Conservation (phyloP, 2,113 vertebrate genomes). For the Merops nubicus region DNA sequence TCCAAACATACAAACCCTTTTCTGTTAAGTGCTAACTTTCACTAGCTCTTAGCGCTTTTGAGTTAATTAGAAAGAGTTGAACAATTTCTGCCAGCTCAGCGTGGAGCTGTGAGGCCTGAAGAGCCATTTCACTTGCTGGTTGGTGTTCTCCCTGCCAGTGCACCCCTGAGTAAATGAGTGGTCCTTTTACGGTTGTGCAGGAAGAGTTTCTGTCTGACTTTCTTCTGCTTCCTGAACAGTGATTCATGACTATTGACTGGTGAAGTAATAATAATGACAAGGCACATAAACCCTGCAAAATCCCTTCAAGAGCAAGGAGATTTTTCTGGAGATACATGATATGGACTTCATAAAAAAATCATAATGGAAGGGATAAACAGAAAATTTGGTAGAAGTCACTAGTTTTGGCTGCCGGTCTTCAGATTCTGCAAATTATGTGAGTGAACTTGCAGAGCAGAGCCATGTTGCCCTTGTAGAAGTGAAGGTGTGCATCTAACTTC, state of each 20-base stretch:
- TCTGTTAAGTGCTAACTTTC: neutral
- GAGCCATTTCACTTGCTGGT: neutral
- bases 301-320: neutral
- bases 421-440: neutral
- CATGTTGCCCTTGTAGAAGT: neutral
- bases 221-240: neutral
- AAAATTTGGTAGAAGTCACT: neutral
- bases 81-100: neutral
- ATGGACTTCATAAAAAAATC: neutral
- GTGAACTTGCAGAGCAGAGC: neutral
- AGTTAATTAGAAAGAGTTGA: neutral
- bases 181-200: neutral
- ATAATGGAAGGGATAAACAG: neutral
- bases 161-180: neutral
- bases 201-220: neutral
- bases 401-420: neutral
- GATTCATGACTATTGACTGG: neutral
- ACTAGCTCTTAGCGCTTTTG: neutral
- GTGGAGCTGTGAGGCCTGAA: neutral
- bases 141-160: neutral
- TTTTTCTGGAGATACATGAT: neutral
- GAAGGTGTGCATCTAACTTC: neutral
- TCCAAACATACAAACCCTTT: neutral
- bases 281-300: accelerated
- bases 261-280: neutral